Conservation (phyloP, 2,113 vertebrate species). For the Apteryx owenii region DNA sequence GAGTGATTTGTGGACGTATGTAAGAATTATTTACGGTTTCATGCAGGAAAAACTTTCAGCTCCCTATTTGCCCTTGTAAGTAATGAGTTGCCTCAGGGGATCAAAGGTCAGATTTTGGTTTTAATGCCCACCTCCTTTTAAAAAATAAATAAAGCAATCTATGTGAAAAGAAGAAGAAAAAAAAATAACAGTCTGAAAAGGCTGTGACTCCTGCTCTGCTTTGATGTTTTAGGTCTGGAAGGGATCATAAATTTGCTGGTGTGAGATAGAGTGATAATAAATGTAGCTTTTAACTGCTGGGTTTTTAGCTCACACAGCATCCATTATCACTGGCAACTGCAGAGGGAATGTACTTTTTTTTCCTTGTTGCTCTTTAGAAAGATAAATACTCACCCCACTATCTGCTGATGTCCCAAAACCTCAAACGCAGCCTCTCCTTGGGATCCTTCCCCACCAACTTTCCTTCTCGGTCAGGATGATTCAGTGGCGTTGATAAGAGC, state of each 20-base stretch:
- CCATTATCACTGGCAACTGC: constrained; percentile 75
- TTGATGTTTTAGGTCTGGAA: constrained; percentile 74
- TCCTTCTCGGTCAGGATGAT: not conserved
- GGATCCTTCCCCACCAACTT: not conserved
- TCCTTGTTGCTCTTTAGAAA: constrained; percentile 23
- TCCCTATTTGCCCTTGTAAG: constrained; percentile 62
- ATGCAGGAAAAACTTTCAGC: constrained; percentile 52
- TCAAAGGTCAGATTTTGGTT: constrained; percentile 66
- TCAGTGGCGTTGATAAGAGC: not conserved
- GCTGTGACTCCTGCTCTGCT: constrained; percentile 58
- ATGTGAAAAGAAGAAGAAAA: constrained; percentile 46
- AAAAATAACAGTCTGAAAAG: constrained; percentile 36
- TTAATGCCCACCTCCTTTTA: constrained; percentile 51
- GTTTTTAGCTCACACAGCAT: constrained; percentile 62
- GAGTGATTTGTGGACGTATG: constrained; percentile 72
- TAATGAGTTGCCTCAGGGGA: constrained; percentile 64
- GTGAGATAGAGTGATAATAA: constrained; percentile 71
- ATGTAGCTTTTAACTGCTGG: constrained; percentile 58
- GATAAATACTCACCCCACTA: constrained; percentile 18
- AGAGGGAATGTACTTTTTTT: constrained; percentile 35
- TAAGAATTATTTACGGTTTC: constrained; percentile 69
- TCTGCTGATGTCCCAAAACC: constrained; percentile 11
- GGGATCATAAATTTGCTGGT: constrained; percentile 71
- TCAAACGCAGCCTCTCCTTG: not conserved
- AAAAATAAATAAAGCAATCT: constrained; percentile 67